Evolutionary conservation across 2,797 vertebrate species (phyloP), one percentile per base, ranked within the genome.

Genomic region (Enteromius treurensis): DNA sequence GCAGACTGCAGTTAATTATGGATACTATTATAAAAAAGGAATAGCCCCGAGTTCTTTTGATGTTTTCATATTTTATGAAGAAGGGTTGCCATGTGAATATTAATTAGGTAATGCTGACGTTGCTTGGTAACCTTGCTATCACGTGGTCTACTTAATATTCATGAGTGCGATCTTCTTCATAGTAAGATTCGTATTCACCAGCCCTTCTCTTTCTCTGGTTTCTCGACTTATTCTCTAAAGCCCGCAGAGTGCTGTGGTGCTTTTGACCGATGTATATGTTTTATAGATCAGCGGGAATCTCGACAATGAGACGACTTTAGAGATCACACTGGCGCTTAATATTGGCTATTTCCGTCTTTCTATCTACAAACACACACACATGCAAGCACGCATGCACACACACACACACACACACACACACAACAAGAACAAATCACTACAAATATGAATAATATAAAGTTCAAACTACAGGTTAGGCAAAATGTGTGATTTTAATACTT

Each of bases 341-440:
- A 26, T 26, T 64, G 67, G 68, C 73, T 71, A 75, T 88, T 80
- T 86, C 67, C 77, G 45, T 68, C 65, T 79, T 55, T 74, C 45
- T 29, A 71, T 58, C 53, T n/a, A 34, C 70, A 34, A 21, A 51
- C 49, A 23, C 42, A 67, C 62, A 42, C 45, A 15, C 67, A 19
- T n/a, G 68, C 23, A 49, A 2, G 13, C 45, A 47, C 45, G 45
- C 13, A 47, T 0, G 13, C 14, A 80, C 60, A 53, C 49, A 53
- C 60, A 42, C 62, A 55, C 53, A 55, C 15, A 2, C 60, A 15
- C 67, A 21, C 45, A 80, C 62, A 55, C 53, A 55, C 62, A 65
- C 62, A 58, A 11, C 4, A 26, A 23, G 0, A 58, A 40, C 51
- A 29, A 55, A 10, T 40, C 5, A 71, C 26, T 19, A 34, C 21